These are phyloP conservation scores for Napeogenes inachia DNA, from an alignment of 2,888 invertebrate species.

Conservation along the genomic window DNA sequence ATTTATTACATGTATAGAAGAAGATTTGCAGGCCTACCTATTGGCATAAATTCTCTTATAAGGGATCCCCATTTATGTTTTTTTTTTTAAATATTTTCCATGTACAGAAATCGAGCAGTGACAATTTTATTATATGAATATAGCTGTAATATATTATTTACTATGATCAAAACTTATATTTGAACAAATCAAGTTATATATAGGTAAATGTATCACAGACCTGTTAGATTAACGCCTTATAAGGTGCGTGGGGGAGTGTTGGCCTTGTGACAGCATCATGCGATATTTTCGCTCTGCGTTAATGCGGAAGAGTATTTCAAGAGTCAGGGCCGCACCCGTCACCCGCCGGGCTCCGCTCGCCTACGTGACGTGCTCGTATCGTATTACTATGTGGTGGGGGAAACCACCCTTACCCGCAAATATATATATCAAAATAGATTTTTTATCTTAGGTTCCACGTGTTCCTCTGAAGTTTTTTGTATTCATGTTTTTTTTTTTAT, in stretches of 20 bases:
- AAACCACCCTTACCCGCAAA: constrained; percentile 15
- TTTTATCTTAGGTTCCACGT: no score
- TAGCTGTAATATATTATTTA: no score
- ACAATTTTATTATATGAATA: no score
- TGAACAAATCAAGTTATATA: neutral
- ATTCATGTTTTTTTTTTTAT: no score
- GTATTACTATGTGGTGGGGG: constrained; percentile 30
- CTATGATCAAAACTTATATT: neutral
- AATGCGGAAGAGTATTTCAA: constrained; percentile 78
- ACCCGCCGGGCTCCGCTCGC: constrained; percentile 43
- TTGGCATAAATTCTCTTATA: no score
- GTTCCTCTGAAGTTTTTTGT: no score
- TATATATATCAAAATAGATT: neutral
- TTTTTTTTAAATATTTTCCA: no score
- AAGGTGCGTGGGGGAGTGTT: constrained; percentile 49
- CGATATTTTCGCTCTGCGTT: constrained; percentile 73
- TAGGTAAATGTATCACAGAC: constrained; percentile 18
- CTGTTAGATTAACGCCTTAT: constrained; percentile 47
- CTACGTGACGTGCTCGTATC: constrained; percentile 33
- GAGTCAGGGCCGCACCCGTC: constrained; percentile 74
- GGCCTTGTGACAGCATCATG: constrained; percentile 67
- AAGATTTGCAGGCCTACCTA: no score
- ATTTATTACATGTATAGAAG: no score
- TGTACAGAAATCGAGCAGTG: no score
- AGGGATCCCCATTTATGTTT: no score